A percentile compares a stretch with the other conserved stretches of the same genome.
Evolutionary conservation across 2,888 invertebrate species (phyloP).

Genomic region (Bimastos eiseni): DNA sequence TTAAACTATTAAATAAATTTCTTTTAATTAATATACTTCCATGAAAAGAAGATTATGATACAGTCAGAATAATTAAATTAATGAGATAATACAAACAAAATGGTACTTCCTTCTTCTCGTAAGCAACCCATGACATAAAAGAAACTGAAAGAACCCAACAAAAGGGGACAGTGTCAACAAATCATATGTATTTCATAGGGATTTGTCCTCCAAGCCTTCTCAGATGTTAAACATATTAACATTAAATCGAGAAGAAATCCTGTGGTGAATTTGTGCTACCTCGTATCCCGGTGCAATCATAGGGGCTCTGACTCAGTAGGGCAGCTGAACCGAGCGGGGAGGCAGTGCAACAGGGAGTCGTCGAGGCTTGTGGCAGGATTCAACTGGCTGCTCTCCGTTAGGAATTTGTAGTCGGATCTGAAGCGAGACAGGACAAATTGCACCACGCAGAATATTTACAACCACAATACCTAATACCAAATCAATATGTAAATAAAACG

Average conservation of each 20-base stretch:
- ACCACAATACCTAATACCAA: no score
- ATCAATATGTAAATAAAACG: no score
- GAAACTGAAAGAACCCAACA: no score
- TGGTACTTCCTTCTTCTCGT: background rate
- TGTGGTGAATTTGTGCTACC: background rate
- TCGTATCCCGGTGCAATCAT: background rate
- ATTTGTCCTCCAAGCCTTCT: no score
- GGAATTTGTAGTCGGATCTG: slow-evolving; percentile 22
- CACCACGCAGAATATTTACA: background rate
- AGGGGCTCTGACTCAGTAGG: background rate
- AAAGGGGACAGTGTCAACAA: background rate
- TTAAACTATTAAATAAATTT: background rate
- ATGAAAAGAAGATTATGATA: background rate
- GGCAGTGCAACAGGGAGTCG: background rate
- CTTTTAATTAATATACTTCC: background rate
- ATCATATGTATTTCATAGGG: background rate
- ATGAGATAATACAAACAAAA: background rate
- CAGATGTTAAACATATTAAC: background rate
- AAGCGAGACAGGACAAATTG: background rate
- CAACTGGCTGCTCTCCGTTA: slow-evolving; percentile 8
- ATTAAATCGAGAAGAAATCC: background rate
- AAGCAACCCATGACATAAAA: no score
- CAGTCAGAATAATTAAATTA: background rate
- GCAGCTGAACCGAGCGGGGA: slow-evolving; percentile 13
- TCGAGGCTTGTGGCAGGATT: slow-evolving; percentile 3